phyloP scores from a whole-genome alignment of 2,888 invertebrate genomes.

The Xanthostigma xanthostigma region DNA sequence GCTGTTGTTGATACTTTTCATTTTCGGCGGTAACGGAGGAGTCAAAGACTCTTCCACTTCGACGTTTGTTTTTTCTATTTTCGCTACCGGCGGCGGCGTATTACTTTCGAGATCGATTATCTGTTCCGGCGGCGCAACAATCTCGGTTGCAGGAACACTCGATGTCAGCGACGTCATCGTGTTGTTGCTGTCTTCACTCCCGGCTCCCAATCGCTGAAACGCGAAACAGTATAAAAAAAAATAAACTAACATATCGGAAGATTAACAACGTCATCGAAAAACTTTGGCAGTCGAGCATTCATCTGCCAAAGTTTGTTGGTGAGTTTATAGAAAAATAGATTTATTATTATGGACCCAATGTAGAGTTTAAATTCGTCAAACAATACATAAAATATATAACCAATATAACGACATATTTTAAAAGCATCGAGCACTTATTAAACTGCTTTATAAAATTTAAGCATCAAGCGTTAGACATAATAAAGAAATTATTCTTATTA shows the following conservation, averaged over 20 bases:
- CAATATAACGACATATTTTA: no score
- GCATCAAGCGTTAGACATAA: no score
- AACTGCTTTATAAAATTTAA: no score
- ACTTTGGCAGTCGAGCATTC: no score
- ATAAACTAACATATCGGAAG: not conserved
- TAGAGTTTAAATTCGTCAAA: no score
- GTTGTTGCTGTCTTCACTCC: conserved; percentile 38
- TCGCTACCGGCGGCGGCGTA: conserved; percentile 15
- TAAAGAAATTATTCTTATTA: no score
- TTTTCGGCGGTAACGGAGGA: conserved; percentile 26
- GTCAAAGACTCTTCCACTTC: conserved; percentile 24
- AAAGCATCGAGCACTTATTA: no score
- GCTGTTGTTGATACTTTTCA: conserved; percentile 19
- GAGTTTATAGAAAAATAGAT: no score
- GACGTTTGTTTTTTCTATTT: conserved; percentile 4
- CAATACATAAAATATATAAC: no score
- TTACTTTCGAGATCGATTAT: conserved; percentile 18
- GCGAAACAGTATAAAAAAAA: conserved; percentile 5
- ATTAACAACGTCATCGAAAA: no score
- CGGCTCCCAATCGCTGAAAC: conserved; percentile 36
- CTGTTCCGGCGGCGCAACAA: conserved; percentile 4
- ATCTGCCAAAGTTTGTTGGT: no score
- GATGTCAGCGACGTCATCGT: conserved; percentile 21
- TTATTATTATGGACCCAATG: no score
- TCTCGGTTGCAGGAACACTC: conserved; percentile 7